Evolutionary conservation across 2,113 vertebrate species (phyloP), one percentile per base, ranked within the genome.

Genomic region (Megaceryle torquata): DNA sequence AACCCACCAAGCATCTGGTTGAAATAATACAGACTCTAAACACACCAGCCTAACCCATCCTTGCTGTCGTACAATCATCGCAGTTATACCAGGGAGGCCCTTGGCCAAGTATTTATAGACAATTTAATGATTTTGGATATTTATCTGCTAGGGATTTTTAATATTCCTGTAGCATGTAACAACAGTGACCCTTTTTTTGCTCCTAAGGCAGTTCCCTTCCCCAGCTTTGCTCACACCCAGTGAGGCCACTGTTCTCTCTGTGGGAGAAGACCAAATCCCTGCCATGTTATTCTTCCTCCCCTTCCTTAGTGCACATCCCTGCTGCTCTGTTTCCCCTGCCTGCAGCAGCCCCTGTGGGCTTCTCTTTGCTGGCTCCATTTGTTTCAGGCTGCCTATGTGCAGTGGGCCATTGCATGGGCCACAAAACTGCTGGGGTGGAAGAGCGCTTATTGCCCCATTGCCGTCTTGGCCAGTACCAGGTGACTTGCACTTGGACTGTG

Each of bases 51-150:
- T 79, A 59, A 56, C 21, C 11, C 13, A 67, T 21, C 22, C 57
- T 78, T 53, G n/a, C 43, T 68, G 39, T 60, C 0, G 0, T 24
- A 25, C 35, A 70, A 11, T 44, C 3, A 0, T 5, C 76, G 76
- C 44, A 79, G 41, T 21, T 72, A n/a, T 9, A 57, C 17, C 35
- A 78, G 22, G 17, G 11, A 86, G 46, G 26, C 43, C 35, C 20
- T 70, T 28, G 2, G 17, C 37, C 14, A 39, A 44, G 22, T 56
- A 54, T 64, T 86, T 81, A 67, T 12, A 54, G 0, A 81, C 18
- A 91, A 68, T 77, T 5, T 20, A 79, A 77, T 37, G 9, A 46
- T 39, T 44, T 20, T 31, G 41, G 43, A 11, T 78, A 51, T 71
- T 64, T 68, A 56, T 75, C 48, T 90, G 7, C 15, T 24, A 70